A percentile compares a stretch with the other conserved stretches of the same genome.
These are phyloP conservation scores for Vireo griseus DNA, from an alignment of 2,797 vertebrate species.

Conservation along the genomic window DNA sequence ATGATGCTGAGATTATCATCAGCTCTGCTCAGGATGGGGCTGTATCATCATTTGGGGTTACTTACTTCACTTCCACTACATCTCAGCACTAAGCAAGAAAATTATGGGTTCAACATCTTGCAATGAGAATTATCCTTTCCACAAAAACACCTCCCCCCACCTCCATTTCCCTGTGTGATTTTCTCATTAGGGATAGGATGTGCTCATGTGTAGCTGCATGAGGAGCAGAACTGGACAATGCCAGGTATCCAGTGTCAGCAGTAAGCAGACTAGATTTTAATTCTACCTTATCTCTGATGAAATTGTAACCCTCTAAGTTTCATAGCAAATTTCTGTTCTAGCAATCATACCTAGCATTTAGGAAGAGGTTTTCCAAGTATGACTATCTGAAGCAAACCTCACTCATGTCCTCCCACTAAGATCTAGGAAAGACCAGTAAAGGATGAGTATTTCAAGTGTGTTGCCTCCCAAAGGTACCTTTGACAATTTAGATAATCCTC, in stretches of 20 bases:
- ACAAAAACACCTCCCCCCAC: neutral
- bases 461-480: neutral
- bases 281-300: neutral
- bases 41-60: neutral
- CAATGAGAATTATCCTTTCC: neutral
- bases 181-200: neutral
- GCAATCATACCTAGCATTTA: neutral
- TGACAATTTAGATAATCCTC: neutral
- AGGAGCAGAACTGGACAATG: neutral
- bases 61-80: neutral
- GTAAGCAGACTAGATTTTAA: neutral
- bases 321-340: neutral
- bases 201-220: neutral
- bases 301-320: neutral
- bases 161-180: neutral
- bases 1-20: neutral
- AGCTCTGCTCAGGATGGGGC: neutral
- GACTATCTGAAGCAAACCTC: neutral
- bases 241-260: neutral
- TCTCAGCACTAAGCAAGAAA: neutral
- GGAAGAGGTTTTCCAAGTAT: neutral
- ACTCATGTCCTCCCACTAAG: neutral
- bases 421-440: neutral
- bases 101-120: neutral
- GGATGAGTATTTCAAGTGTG: neutral